These are phyloP conservation scores for Dryobota labecula DNA, from an alignment of 2,888 invertebrate genomes.

Conservation along the genomic window DNA sequence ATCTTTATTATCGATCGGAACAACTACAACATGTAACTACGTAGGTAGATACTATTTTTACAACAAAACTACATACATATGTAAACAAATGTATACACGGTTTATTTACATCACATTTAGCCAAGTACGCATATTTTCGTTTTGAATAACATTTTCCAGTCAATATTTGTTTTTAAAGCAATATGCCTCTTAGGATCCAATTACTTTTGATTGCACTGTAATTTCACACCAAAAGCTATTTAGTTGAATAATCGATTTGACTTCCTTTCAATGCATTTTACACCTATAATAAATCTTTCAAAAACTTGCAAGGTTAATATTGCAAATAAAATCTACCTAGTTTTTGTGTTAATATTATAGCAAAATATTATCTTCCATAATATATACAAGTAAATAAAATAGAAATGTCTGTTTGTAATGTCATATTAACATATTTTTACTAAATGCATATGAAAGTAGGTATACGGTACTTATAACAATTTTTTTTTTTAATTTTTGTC, in stretches of 20 bases:
- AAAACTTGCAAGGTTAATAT: conserved; percentile 10
- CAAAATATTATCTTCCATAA: conserved; percentile 1
- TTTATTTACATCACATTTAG: conserved; percentile 24
- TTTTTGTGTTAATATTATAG: background rate
- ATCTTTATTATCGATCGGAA: conserved; percentile 34
- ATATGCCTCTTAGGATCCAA: background rate
- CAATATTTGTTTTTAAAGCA: conserved; percentile 6
- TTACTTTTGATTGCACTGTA: background rate
- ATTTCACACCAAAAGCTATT: conserved; percentile 15
- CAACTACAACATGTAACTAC: conserved; percentile 3
- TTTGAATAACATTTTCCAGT: conserved; percentile 6
- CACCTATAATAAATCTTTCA: background rate
- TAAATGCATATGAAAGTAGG: too few relatives aligned
- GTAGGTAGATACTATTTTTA: background rate
- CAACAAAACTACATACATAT: background rate
- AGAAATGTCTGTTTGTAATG: too few relatives aligned
- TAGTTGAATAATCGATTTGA: conserved; percentile 17
- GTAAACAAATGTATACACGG: background rate
- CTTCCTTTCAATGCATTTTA: background rate
- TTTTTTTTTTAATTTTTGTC: too few relatives aligned
- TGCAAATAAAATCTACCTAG: background rate
- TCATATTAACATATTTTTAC: too few relatives aligned
- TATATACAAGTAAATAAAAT: too few relatives aligned
- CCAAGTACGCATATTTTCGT: background rate
- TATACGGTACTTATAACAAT: too few relatives aligned